Evolutionary conservation across 1,140 invertebrate species (phyloP).

Genomic region (Varroa destructor): DNA sequence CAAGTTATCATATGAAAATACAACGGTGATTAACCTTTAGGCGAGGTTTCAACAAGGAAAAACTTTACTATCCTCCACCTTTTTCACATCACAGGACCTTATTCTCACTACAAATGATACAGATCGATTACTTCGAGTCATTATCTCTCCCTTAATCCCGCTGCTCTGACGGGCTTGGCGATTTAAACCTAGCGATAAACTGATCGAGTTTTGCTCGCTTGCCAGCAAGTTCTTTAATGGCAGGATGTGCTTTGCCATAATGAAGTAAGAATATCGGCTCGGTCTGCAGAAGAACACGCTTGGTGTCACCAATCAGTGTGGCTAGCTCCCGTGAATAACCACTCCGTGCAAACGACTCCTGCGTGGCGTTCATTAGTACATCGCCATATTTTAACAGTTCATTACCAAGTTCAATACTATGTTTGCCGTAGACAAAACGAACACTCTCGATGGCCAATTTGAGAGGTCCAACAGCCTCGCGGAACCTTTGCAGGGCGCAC

Average conservation of each 20-base stretch:
- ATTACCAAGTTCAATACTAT: slow-evolving; percentile 47
- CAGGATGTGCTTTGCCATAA: slow-evolving; percentile 15
- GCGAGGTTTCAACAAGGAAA: too few species aligned
- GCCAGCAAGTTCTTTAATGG: background rate
- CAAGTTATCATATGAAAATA: too few species aligned
- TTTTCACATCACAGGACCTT: too few species aligned
- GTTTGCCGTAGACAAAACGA: slow-evolving; percentile 44
- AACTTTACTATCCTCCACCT: too few species aligned
- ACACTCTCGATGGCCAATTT: slow-evolving; percentile 42
- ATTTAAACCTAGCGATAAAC: background rate
- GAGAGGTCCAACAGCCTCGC: slow-evolving; percentile 32
- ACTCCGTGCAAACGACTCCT: slow-evolving; percentile 30
- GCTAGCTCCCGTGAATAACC: slow-evolving; percentile 15
- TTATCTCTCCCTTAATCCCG: too few species aligned
- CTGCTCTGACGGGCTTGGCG: too few species aligned
- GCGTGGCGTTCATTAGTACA: slow-evolving; percentile 34
- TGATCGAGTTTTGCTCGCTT: slow-evolving; percentile 5
- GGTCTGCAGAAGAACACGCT: slow-evolving; percentile 20
- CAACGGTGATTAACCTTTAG: too few species aligned
- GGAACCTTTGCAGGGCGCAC: slow-evolving; percentile 40
- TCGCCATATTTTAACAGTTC: slow-evolving; percentile 45
- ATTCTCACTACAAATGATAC: too few species aligned
- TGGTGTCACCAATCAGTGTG: slow-evolving; percentile 17
- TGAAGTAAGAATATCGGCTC: slow-evolving; percentile 18
- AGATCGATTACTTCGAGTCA: too few species aligned